Evolutionary conservation across 2,797 vertebrate genomes (phyloP), one percentile per base, ranked within the genome.

Genomic region (Sebastes vulpes): DNA sequence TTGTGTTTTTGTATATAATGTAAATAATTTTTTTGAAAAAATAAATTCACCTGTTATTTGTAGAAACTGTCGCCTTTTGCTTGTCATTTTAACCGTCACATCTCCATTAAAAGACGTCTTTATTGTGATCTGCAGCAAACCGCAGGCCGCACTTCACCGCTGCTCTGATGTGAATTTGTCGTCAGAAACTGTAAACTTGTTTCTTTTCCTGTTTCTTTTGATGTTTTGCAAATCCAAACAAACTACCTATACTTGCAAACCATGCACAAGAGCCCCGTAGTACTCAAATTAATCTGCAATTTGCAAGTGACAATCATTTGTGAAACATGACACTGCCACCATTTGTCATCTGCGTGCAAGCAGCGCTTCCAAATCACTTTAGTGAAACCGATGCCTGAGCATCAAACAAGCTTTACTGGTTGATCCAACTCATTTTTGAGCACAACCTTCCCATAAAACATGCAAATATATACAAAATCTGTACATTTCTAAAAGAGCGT

Each of bases 1-100:
- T 42, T 75, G 77, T 85, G 79, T 92, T 81, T 66, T n/a, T 95
- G 95, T 95, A 95, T 50, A 95, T 95, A 93, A 61, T 95, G 94
- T 95, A 94, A 89, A 95, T 95, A 92, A 4, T 3, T 50, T 90
- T 94, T 69, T 88, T 82, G 61, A 69, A 77, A 72, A 90, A 94
- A 93, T 90, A 90, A 94, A 91, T 81, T 76, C 61, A 88, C 61
- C 5, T 67, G 35, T 90, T 66, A 79, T 93, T 96, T 95, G 83
- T 95, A 93, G 32, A 77, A 77, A 46, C 14, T 12, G 18, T 42
- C 56, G 11, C 3, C 21, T 20, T 18, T 18, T 48, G 9, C 11
- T 28, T 1, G 5, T 75, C 16, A 29, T 57, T 61, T 42, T 9
- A 29, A 3, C 8, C 1, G 1, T 6, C 16, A 1, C 1, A 14